These are phyloP conservation scores for Apeltes quadracus DNA, from an alignment of 2,113 vertebrate species.

Conservation along the genomic window DNA sequence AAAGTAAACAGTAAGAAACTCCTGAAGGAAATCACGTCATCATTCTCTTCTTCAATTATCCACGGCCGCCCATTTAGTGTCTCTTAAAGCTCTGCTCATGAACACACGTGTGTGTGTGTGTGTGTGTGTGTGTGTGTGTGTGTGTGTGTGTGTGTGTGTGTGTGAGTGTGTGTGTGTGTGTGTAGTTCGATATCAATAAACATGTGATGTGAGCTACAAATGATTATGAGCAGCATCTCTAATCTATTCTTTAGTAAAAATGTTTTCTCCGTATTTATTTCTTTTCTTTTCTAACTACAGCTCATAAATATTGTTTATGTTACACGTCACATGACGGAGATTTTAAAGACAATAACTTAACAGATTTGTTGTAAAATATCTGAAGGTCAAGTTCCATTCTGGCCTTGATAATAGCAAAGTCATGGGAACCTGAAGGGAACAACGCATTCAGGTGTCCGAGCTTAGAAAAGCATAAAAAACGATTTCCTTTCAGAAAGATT, in stretches of 20 bases:
- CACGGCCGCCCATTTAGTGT: constrained; percentile 52
- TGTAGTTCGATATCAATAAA: background rate
- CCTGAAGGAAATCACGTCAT: constrained; percentile 61
- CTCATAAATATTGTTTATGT: background rate
- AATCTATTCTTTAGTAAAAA: no score
- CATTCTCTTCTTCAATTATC: constrained; percentile 63
- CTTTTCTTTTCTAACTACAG: no score
- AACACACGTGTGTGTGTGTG: constrained; percentile 13
- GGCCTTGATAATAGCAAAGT: background rate
- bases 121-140: no score
- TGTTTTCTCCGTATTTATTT: background rate
- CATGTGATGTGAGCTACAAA: background rate
- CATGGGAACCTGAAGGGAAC: background rate
- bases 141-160: no score
- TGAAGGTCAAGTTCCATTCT: background rate
- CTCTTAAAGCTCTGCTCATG: constrained; percentile 63
- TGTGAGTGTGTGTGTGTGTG: background rate
- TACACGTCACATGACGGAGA: background rate
- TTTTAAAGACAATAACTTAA: background rate
- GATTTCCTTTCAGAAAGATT: background rate
- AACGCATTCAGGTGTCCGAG: background rate
- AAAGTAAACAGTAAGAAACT: background rate
- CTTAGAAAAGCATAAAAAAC: background rate
- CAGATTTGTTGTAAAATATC: background rate
- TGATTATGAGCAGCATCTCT: no score